A percentile compares a stretch with the other conserved stretches of the same genome.
Conservation (phyloP, 2,113 vertebrate species). For the Pampusana beccarii region DNA sequence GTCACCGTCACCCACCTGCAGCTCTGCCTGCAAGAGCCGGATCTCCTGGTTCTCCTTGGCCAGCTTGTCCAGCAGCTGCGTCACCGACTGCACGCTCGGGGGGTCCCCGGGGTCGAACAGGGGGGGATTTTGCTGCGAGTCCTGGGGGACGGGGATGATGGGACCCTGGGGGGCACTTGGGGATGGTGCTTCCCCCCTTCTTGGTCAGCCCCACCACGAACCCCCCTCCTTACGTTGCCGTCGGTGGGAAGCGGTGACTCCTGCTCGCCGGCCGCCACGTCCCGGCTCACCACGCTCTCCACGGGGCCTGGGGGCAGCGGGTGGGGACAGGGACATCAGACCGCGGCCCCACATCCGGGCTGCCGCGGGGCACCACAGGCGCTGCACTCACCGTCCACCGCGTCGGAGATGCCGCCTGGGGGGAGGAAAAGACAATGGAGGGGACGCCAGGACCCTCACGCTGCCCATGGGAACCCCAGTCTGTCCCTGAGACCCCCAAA, state of each 20-base stretch:
- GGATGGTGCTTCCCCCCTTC: too few relatives aligned
- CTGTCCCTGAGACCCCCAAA: background rate
- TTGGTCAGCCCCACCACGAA: background rate
- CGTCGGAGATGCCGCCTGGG: slow-evolving; percentile 81
- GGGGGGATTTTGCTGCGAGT: background rate
- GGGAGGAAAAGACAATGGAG: background rate
- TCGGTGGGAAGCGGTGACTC: background rate
- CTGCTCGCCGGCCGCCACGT: background rate
- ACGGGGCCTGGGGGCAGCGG: background rate
- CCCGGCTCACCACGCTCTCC: slow-evolving; percentile 28
- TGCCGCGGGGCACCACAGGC: rapidly evolving
- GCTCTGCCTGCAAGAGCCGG: slow-evolving; percentile 80
- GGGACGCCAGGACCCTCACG: background rate
- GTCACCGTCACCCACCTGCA: slow-evolving; percentile 74
- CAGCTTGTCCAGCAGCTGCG: slow-evolving; percentile 80
- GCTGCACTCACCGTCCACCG: slow-evolving; percentile 76
- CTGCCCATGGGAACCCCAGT: background rate
- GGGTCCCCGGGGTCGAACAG: background rate
- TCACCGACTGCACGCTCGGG: slow-evolving; percentile 63
- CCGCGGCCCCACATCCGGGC: rapidly evolving
- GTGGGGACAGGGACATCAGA: too few relatives aligned
- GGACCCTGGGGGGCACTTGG: too few relatives aligned
- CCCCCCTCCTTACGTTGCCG: background rate
- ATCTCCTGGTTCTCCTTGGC: slow-evolving; percentile 84
- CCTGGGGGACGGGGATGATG: slow-evolving; percentile 15